These are phyloP conservation scores for Poecilia gillii DNA, from an alignment of 2,797 vertebrate genomes.

Conservation along the genomic window DNA sequence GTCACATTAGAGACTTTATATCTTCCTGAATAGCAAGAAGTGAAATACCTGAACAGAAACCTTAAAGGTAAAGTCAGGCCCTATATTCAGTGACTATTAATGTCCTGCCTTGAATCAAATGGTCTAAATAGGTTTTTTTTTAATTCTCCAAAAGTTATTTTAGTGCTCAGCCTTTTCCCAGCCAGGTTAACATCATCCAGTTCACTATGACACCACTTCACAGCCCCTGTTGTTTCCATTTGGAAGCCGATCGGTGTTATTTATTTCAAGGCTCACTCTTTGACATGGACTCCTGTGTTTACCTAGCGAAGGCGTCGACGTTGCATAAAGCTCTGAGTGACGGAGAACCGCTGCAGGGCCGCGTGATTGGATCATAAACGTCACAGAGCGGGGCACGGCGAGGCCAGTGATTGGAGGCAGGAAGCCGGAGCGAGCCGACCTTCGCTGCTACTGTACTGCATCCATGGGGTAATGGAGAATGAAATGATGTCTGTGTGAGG, in stretches of 20 bases:
- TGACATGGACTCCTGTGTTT: slow-evolving; percentile 26
- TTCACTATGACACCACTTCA: slow-evolving; percentile 1
- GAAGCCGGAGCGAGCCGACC: slow-evolving; percentile 44
- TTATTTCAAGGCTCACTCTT: slow-evolving; percentile 19
- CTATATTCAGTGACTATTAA: background rate
- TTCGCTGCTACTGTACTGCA: slow-evolving; percentile 21
- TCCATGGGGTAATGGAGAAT: slow-evolving; percentile 73
- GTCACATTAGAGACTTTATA: background rate
- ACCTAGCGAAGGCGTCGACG: slow-evolving; percentile 34
- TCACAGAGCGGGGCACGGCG: slow-evolving; percentile 19
- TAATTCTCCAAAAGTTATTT: slow-evolving; percentile 1
- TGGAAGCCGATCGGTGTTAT: slow-evolving; percentile 4
- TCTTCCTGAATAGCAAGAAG: background rate
- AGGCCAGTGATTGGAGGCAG: slow-evolving; percentile 33
- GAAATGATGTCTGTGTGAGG: slow-evolving; percentile 74
- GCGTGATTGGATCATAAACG: slow-evolving; percentile 45
- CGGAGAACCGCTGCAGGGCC: background rate
- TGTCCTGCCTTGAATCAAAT: background rate
- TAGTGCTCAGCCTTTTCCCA: background rate
- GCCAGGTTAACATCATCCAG: background rate
- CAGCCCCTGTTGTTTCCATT: slow-evolving; percentile 7
- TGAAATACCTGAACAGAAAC: background rate
- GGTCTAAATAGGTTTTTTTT: background rate
- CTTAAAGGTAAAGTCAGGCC: background rate
- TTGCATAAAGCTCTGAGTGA: slow-evolving; percentile 21